phyloP scores from a whole-genome alignment of 2,797 vertebrate genomes.

The Pangasius mekongensis region DNA sequence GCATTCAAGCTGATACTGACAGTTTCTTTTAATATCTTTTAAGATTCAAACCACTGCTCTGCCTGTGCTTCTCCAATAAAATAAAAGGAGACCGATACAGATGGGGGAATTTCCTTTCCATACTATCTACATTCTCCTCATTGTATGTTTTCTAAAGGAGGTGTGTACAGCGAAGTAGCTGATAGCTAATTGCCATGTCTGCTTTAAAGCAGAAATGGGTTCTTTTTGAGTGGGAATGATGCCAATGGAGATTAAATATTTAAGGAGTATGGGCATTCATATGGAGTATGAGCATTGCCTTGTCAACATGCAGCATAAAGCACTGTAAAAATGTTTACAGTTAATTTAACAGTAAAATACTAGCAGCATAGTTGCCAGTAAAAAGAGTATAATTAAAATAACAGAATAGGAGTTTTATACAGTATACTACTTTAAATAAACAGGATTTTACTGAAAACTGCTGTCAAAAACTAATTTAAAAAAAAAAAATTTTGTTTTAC shows the following conservation, averaged over 20 bases:
- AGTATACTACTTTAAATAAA: not conserved
- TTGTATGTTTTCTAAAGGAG: constrained; percentile 26
- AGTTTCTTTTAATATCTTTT: not conserved
- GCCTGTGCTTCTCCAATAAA: not conserved
- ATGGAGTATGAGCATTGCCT: constrained; percentile 2
- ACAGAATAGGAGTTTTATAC: not conserved
- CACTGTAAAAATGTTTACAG: not conserved
- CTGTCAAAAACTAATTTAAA: not conserved
- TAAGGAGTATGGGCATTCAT: not conserved
- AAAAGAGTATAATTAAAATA: not conserved
- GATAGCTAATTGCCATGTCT: constrained; percentile 17
- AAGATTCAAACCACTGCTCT: not conserved
- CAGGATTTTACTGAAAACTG: not conserved
- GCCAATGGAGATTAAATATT: not conserved
- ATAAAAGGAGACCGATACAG: not conserved
- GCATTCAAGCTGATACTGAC: constrained; percentile 16
- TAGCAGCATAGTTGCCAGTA: not conserved
- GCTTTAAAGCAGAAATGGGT: not conserved
- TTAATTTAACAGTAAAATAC: not conserved
- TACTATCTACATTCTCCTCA: not conserved
- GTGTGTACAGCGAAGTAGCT: constrained; percentile 9
- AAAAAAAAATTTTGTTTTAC: not conserved
- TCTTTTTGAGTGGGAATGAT: not conserved
- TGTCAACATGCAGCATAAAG: not conserved
- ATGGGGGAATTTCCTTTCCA: not conserved